These are phyloP conservation scores for Crossocerus cetratus DNA, from an alignment of 2,888 invertebrate genomes.

Conservation along the genomic window DNA sequence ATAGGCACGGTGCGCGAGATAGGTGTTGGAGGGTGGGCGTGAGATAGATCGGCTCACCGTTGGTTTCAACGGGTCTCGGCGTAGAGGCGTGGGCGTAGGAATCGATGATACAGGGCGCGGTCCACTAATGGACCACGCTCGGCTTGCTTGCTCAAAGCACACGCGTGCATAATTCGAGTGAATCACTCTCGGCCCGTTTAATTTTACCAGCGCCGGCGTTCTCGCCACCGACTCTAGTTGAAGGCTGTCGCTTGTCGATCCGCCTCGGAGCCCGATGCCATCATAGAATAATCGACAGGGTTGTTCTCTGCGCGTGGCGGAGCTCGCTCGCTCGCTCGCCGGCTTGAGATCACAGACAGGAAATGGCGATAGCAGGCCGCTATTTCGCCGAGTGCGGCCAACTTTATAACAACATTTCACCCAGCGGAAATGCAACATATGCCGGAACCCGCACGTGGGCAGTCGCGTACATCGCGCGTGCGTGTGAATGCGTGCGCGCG, in stretches of 20 bases:
- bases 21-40: background rate
- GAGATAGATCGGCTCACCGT: slow-evolving; percentile 17
- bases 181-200: slow-evolving; percentile 46
- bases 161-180: slow-evolving; percentile 62
- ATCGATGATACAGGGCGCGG: slow-evolving; percentile 50
- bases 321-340: slow-evolving; percentile 18
- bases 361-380: slow-evolving; percentile 61
- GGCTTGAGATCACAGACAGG: slow-evolving; percentile 67
- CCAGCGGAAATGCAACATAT: slow-evolving; percentile 65
- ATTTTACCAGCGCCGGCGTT: background rate
- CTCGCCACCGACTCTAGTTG: too few species aligned
- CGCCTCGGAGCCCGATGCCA: too few species aligned
- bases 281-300: too few species aligned
- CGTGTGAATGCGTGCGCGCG: too few species aligned
- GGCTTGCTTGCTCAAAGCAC: slow-evolving; percentile 43
- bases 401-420: slow-evolving; percentile 61
- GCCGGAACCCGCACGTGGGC: slow-evolving; percentile 53
- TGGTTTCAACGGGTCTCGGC: slow-evolving; percentile 21
- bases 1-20: background rate
- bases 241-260: too few species aligned
- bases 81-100: slow-evolving; percentile 40
- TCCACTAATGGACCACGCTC: slow-evolving; percentile 49
- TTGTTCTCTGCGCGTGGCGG: background rate
- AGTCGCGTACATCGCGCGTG: slow-evolving; percentile 18
- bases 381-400: slow-evolving; percentile 44